Base-by-base conservation (phyloP, 2,113 vertebrate species). In the Plectropomus leopardus region DNA sequence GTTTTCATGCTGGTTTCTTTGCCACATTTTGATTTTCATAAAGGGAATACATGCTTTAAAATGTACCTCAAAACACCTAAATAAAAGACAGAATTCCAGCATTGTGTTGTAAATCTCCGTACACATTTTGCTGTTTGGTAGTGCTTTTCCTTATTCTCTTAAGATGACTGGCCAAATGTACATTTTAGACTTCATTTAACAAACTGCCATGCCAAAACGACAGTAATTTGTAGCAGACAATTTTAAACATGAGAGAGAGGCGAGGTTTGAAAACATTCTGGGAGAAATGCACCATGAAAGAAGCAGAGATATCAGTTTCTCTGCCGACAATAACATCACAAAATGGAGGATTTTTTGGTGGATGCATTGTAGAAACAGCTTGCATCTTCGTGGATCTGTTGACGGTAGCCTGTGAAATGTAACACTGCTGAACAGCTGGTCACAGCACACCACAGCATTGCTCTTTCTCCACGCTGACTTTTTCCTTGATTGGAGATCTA, bases 361-460 rank as follows among this genome's bases (percentile, higher is more conserved):
- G 36, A 74, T 50, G 58, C 61, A 55, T 57, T 57, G 75, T 77
- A 42, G 85, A 80, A 87, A 78, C 86, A 44, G 84, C 73, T 83
- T 85, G 79, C 59, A 65, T 81, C 69, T 80, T 71, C 72, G 65
- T 19, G 4, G 76, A 54, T 74, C 63, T 80, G 75, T 87, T 82
- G 82, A 82, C 74, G 51, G 26, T 44, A 50, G 71, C 61, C 55
- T 91, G 86, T 91, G 89, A 92, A 92, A 88, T 86, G 83, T 90
- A 90, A 91, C 83, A 85, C 85, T 75, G 57, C 63, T 36, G 68
- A 87, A 85, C 89, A 89, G 86, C 88, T 91, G 89, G 76, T 78
- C 44, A 9, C 75, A 57, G 66, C 74, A 76, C 77, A 77, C 50
- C 72, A 84, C 80, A 50, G 74, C 78, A 68, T 78, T 67, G 44